Evolutionary conservation across 2,888 invertebrate species (phyloP), one percentile per base, ranked within the genome.

Genomic region (Odontomyia ornata): DNA sequence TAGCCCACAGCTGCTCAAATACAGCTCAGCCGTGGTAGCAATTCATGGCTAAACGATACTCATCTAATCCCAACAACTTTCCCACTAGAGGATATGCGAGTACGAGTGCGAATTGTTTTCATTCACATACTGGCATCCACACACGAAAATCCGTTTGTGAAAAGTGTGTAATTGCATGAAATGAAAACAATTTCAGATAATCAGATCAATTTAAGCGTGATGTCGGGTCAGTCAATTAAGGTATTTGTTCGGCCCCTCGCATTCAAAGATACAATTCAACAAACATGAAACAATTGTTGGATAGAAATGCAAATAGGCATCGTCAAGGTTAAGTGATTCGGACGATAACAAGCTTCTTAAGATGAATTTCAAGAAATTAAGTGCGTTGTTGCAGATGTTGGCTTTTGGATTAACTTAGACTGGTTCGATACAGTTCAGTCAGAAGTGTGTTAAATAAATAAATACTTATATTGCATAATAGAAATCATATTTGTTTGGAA

Each of bases 111-210:
- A 5, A 36, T 36, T 3, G 36, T 9, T 3, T 36, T 36, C 36
- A 36, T 36, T 36, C 36, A n/a, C 46, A 15, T 11, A 46, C n/a
- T n/a, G n/a, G 36, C 36, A 36, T 36, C 36, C 36, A 9, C 9
- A 9, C 36, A 36, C 5, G n/a, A 4, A n/a, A 28, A 27, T 43
- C 43, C 36, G 30, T 36, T 67, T 67, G 13, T 67, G 36, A 36
- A 67, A 67, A 67, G 67, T 36, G 36, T 36, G 36, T 67, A 67
- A 67, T 67, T 67, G 67, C 36, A 43, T 67, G 30, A 21, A 67
- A 67, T 67, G 23, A 36, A 43, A 28, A 21, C 36, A 36, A 36
- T 67, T 36, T 67, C 52, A 36, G 43, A 67, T 67, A 67, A 67
- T 67, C 67, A 67, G 67, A 67, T 67, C 67, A 67, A 67, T 67